Percentiles rank a stretch among this genome's conserved stretches.
Evolutionary conservation across 2,797 vertebrate species (phyloP).

Genomic region (Fundulus diaphanus): DNA sequence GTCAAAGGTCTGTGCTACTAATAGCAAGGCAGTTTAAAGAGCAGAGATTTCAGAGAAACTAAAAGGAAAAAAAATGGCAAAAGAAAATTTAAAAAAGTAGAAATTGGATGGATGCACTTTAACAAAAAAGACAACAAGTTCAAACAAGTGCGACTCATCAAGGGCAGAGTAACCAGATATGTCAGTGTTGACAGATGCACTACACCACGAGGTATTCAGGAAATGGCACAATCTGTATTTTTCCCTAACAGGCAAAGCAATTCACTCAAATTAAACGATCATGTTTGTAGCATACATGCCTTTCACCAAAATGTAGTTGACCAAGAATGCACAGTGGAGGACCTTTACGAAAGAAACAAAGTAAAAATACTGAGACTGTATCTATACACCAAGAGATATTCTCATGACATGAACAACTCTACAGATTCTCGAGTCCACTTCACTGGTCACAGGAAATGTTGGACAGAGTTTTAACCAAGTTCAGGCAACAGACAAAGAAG

Average conservation of each 20-base stretch:
- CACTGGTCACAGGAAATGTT: not conserved
- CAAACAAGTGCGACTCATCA: not conserved
- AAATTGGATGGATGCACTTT: not conserved
- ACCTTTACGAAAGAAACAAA: not conserved
- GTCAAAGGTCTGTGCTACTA: not conserved
- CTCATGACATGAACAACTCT: not conserved
- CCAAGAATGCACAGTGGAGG: not conserved
- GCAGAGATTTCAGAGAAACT: not conserved
- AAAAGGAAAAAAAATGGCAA: conserved; percentile 2
- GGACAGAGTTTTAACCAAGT: not conserved
- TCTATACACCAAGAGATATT: not conserved
- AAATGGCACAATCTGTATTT: conserved; percentile 1
- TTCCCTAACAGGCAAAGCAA: not conserved
- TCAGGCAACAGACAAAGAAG: not conserved
- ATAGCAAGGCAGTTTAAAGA: not conserved
- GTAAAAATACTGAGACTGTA: not conserved
- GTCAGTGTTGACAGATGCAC: not conserved
- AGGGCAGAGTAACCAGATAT: not conserved
- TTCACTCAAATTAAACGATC: not conserved
- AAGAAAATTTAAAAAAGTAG: not conserved
- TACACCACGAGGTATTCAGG: not conserved
- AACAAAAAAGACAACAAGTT: not conserved
- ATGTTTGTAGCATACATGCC: not conserved
- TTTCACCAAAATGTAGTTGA: not conserved
- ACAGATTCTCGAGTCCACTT: not conserved